Percentiles rank a stretch among this genome's conserved stretches.
Conservation (phyloP, 2,797 vertebrate genomes). For the Myotis daubentonii region DNA sequence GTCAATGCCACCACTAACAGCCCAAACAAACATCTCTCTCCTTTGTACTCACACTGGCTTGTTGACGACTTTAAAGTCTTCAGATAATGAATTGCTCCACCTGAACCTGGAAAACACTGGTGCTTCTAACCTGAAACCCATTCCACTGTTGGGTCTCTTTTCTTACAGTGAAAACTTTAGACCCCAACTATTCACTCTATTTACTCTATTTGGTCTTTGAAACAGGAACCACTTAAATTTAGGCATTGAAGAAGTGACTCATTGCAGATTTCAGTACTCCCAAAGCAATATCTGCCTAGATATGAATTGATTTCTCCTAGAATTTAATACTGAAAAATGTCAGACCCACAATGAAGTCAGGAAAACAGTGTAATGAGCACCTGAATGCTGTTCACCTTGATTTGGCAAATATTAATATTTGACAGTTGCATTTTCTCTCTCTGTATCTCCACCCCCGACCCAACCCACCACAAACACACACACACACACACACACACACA, state of each 20-base stretch:
- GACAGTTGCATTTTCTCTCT: neutral
- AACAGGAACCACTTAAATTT: neutral
- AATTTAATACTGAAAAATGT: neutral
- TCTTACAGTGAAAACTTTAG: neutral
- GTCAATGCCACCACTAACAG: neutral
- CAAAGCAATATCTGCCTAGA: neutral
- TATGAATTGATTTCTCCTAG: neutral
- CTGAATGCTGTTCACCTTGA: neutral
- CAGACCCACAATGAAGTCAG: neutral
- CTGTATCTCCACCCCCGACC: too few species aligned
- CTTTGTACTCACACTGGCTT: neutral
- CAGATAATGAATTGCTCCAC: neutral
- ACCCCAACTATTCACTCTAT: too few species aligned
- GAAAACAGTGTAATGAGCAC: neutral
- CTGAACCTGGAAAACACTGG: accelerated
- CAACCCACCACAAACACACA: neutral
- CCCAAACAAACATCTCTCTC: neutral
- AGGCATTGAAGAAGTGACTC: neutral
- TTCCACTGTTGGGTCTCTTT: neutral
- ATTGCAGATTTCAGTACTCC: neutral
- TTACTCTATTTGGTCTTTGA: neutral
- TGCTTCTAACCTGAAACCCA: too few species aligned
- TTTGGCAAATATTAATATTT: neutral
- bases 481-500: neutral
- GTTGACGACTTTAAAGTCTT: neutral